Evolutionary conservation across 2,888 invertebrate species (phyloP), one percentile per base, ranked within the genome.

Genomic region (Cryptophagus acutangulus): DNA sequence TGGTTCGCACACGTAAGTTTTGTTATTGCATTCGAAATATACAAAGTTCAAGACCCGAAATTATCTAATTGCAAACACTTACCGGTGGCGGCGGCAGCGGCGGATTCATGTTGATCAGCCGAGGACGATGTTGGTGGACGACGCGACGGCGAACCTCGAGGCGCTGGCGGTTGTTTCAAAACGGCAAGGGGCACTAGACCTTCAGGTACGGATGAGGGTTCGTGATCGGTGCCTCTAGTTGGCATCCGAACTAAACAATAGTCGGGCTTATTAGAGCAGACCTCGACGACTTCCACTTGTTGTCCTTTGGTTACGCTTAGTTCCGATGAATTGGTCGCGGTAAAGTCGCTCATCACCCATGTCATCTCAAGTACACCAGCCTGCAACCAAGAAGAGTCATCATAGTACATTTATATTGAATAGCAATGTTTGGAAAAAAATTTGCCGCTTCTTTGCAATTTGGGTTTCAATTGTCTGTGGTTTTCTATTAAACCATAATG

Each of bases 211-310:
- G 79, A 64, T n/a, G n/a, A n/a, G 56, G 74, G 57, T 68, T 53
- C 43, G 45, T 48, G 43, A 47, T 49, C 46, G 35, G 48, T 47
- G 40, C 46, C 48, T 28, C 47, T 46, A 29, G 54, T 50, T 72
- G 67, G 69, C 66, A 81, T 74, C 40, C 84, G 76, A 49, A 85
- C 84, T 61, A 84, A 67, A 75, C 84, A 84, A 72, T 78, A 84
- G 59, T 84, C 82, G 43, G 79, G 72, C 59, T 83, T 72, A 55
- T 78, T 72, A 44, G 78, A 72, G 61, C 82, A 81, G 48, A 81
- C 75, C 66, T 94, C 93, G 51, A 94, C 74, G 49, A 94, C 84
- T 67, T 94, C 94, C 48, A 94, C 93, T 71, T 93, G 93, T 71
- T 93, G 93, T 15, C 94, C 94, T 67, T 91, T 90, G 48, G 76